Percentiles rank a stretch among this genome's conserved stretches.
Conservation (phyloP, 2,888 invertebrate genomes). For the Sinelater perroti region DNA sequence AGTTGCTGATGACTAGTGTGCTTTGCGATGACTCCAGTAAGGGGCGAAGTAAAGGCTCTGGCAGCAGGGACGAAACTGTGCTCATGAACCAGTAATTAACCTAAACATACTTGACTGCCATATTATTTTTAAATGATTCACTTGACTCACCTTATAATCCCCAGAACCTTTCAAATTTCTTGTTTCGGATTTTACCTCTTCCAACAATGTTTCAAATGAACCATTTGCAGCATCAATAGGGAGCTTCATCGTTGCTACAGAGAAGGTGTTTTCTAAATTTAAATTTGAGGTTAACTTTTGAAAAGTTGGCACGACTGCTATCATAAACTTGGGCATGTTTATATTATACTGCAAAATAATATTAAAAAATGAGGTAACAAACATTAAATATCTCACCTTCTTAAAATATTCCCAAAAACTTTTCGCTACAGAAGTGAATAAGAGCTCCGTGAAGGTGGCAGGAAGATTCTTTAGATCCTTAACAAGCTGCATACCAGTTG, state of each 20-base stretch:
- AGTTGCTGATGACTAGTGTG: neutral
- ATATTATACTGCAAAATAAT: neutral
- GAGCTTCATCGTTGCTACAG: neutral
- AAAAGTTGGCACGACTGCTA: neutral
- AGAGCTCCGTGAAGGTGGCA: neutral
- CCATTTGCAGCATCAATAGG: neutral
- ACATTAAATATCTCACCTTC: too few species aligned
- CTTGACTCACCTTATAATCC: conserved; percentile 7
- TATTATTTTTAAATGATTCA: too few species aligned
- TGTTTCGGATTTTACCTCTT: neutral
- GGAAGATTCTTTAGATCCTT: neutral
- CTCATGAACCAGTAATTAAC: neutral
- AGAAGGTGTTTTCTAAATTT: neutral
- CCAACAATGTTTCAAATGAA: neutral
- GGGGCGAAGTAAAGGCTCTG: neutral
- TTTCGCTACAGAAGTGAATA: conserved; percentile 8
- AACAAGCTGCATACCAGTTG: neutral
- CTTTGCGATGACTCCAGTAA: neutral
- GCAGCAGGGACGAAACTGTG: neutral
- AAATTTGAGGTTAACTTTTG: neutral
- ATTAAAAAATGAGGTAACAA: too few species aligned
- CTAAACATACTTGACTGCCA: neutral
- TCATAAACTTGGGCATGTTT: neutral
- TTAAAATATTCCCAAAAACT: conserved; percentile 14
- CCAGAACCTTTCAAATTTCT: neutral